phyloP scores from a whole-genome alignment of 2,113 vertebrate genomes.

The Eptesicus fuscus region DNA sequence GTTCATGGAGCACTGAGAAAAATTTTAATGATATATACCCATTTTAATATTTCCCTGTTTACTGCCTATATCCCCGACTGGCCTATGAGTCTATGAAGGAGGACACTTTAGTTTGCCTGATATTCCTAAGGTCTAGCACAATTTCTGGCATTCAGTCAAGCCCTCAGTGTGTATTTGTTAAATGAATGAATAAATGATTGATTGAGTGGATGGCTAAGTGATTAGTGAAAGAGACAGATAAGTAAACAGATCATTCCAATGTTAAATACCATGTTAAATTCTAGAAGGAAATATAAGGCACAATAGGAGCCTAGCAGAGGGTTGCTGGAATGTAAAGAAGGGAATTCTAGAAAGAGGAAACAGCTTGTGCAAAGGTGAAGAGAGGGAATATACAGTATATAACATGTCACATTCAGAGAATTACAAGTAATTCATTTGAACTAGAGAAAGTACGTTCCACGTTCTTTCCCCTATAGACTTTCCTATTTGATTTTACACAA shows the following conservation, averaged over 20 bases:
- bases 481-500: neutral
- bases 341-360: neutral
- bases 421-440: neutral
- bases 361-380: neutral
- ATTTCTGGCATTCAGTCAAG: neutral
- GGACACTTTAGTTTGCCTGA: neutral
- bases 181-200: neutral
- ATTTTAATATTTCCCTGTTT: neutral
- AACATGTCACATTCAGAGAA: neutral
- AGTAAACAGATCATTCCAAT: neutral
- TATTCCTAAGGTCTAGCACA: neutral
- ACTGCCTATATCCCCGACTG: neutral
- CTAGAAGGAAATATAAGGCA: neutral
- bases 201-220: neutral
- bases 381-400: neutral
- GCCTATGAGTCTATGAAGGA: neutral
- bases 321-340: neutral
- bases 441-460: neutral
- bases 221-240: neutral
- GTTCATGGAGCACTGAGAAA: neutral
- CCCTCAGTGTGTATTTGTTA: neutral
- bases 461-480: neutral
- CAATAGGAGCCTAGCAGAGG: neutral
- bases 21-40: neutral
- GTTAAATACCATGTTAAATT: neutral